A percentile compares a stretch with the other conserved stretches of the same genome.
Evolutionary conservation across 2,888 invertebrate species (phyloP).

Genomic region (Eutolmus rufibarbis): DNA sequence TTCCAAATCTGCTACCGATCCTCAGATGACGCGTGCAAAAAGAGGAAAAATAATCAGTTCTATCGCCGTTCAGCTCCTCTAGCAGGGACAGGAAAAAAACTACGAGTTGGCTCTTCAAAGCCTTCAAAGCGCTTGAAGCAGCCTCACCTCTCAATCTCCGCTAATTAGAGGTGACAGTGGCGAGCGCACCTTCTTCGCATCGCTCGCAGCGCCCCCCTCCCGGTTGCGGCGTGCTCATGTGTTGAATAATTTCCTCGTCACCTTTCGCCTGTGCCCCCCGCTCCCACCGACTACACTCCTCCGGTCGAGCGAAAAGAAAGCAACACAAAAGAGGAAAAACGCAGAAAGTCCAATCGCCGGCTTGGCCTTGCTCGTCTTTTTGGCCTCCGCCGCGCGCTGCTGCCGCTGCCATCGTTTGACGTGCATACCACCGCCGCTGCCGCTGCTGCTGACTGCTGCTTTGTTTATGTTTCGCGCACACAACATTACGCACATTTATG

Average conservation of each 20-base stretch:
- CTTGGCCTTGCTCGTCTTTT: conserved; percentile 1
- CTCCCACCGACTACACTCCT: background rate
- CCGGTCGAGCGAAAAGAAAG: background rate
- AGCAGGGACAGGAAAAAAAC: background rate
- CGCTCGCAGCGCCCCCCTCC: conserved; percentile 8
- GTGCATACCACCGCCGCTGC: background rate
- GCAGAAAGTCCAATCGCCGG: background rate
- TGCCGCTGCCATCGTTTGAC: no score
- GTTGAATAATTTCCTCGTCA: conserved; percentile 29
- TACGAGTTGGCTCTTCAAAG: background rate
- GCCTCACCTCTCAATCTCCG: conserved; percentile 17
- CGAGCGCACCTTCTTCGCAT: background rate
- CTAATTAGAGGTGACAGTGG: conserved; percentile 45
- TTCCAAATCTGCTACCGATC: background rate
- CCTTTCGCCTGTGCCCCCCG: background rate
- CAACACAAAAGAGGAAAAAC: background rate
- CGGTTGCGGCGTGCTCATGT: background rate
- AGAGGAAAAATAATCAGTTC: background rate
- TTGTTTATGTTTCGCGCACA: conserved; percentile 56
- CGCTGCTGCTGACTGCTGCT: background rate
- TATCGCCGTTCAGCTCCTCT: background rate
- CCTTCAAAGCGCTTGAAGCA: background rate
- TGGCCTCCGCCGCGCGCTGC: background rate
- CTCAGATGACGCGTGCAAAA: background rate
- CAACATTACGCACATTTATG: conserved; percentile 62